These are phyloP conservation scores for Emys orbicularis DNA, from an alignment of 2,797 vertebrate genomes.

Conservation along the genomic window DNA sequence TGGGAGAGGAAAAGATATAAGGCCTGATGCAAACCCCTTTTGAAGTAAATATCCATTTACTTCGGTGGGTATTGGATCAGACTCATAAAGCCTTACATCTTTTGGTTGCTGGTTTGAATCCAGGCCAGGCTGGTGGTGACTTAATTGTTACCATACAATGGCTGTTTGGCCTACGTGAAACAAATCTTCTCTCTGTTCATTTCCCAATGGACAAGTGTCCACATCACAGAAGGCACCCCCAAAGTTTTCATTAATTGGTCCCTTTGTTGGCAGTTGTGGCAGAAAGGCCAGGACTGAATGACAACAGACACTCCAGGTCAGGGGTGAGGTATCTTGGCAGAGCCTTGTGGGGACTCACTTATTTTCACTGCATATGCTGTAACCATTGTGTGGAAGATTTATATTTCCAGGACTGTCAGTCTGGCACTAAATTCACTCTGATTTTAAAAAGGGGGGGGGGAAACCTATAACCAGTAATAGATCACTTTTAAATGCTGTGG, in stretches of 20 bases:
- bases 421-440: background rate
- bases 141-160: constrained; percentile 76
- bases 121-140: constrained; percentile 70
- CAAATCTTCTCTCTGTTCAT: constrained; percentile 73
- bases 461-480: background rate
- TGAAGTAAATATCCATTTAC: constrained; percentile 52
- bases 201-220: constrained; percentile 5
- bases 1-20: background rate
- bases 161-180: constrained; percentile 66
- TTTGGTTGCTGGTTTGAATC: constrained; percentile 73
- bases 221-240: constrained; percentile 60
- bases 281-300: constrained; percentile 66
- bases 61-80: constrained; percentile 63
- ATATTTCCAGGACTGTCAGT: background rate
- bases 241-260: constrained; percentile 78
- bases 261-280: constrained; percentile 75
- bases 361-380: constrained; percentile 47
- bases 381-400: constrained; percentile 27
- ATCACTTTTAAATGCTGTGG: background rate
- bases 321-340: constrained; percentile 70
- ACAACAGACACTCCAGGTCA: constrained; percentile 68
- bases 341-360: constrained; percentile 42
- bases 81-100: constrained; percentile 27
- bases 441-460: background rate
- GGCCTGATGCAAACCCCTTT: constrained; percentile 33